Conservation (phyloP, 2,888 invertebrate genomes). For the Drosophila affinis region DNA sequence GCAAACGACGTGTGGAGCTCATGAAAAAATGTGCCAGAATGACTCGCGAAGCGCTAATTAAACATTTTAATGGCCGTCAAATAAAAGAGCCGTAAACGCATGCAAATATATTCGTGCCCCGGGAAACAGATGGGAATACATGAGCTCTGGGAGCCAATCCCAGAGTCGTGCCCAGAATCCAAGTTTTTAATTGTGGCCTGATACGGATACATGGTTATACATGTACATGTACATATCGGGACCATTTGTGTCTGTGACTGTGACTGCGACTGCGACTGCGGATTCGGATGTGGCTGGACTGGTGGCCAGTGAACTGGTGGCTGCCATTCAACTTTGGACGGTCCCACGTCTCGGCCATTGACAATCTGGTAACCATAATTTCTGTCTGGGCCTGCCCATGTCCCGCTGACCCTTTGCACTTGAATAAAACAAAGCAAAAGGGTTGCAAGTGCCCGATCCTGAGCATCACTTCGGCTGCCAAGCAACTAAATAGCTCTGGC, state of each 20-base stretch:
- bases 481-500: too few relatives aligned
- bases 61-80: constrained; percentile 61
- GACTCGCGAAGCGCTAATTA: constrained; percentile 64
- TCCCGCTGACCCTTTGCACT: constrained; percentile 48
- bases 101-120: constrained; percentile 28
- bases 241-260: neutral
- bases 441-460: constrained; percentile 37
- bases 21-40: constrained; percentile 40
- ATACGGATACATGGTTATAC: constrained; percentile 16
- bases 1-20: neutral
- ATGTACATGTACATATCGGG: neutral
- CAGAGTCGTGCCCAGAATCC: constrained; percentile 50
- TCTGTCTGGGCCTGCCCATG: constrained; percentile 40
- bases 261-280: too few relatives aligned
- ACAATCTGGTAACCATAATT: constrained; percentile 63
- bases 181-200: constrained; percentile 41
- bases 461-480: neutral
- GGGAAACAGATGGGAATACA: constrained; percentile 3
- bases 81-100: constrained; percentile 59
- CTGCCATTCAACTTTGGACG: neutral
- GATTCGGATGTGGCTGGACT: constrained; percentile 4
- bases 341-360: constrained; percentile 58
- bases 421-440: constrained; percentile 43
- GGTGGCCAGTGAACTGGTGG: constrained; percentile 25
- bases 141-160: neutral